Evolutionary conservation across 2,113 vertebrate species (phyloP).

Genomic region (Sitta europaea): DNA sequence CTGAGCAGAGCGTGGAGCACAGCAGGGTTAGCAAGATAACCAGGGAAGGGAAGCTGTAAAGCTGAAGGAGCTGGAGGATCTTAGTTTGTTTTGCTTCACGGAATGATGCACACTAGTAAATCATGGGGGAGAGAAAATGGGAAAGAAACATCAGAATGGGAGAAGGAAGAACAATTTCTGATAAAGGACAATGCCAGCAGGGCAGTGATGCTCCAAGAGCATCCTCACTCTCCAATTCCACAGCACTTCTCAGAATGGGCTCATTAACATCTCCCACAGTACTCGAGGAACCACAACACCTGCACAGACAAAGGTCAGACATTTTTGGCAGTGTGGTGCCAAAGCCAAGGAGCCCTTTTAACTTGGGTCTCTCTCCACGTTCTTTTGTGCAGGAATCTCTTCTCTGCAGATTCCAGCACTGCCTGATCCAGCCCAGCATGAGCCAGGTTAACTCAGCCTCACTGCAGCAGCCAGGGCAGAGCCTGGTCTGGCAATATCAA

Average conservation of each 20-base stretch:
- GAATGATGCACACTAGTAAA: not conserved
- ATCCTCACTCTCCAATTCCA: not conserved
- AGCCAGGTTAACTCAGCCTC: not conserved
- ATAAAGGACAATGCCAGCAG: not conserved
- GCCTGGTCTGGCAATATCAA: not conserved
- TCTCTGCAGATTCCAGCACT: not conserved
- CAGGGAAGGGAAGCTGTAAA: not conserved
- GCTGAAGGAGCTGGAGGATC: not conserved
- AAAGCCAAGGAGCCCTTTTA: not conserved
- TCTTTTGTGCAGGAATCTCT: not conserved
- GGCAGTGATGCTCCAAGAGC: fast-evolving
- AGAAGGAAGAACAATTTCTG: not conserved
- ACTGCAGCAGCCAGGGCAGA: not conserved
- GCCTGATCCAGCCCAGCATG: not conserved
- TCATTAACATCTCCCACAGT: not conserved
- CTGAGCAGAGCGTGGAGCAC: not conserved
- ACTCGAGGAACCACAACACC: not conserved
- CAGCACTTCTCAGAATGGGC: not conserved
- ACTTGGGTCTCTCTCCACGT: not conserved
- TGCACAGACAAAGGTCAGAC: not conserved
- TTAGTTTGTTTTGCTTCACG: not conserved
- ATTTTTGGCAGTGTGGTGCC: not conserved
- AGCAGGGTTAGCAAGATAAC: not conserved
- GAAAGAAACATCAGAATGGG: not conserved
- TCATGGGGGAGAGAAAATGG: not conserved